These are phyloP conservation scores for Synergus japonicus DNA, from an alignment of 2,888 invertebrate species.

Conservation along the genomic window DNA sequence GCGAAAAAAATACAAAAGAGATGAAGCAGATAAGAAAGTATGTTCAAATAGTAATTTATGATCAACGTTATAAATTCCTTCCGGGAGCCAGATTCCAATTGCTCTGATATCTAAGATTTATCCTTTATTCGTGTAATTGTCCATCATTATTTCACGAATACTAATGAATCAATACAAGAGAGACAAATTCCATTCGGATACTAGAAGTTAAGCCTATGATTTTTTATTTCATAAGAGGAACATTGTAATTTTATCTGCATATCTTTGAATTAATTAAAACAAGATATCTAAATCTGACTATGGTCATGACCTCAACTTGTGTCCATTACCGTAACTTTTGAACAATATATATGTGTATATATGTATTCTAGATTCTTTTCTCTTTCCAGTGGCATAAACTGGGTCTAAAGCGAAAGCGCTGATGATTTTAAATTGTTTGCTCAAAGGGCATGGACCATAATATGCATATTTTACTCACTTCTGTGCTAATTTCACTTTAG, in stretches of 20 bases:
- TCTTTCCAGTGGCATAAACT: constrained; percentile 10
- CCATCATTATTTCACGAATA: constrained; percentile 26
- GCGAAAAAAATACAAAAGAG: not conserved
- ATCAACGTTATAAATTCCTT: not conserved
- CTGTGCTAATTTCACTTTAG: constrained; percentile 2
- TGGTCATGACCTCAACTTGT: not conserved
- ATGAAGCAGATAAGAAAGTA: constrained; percentile 2
- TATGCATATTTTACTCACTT: not conserved
- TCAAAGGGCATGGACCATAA: not conserved
- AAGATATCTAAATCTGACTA: not conserved
- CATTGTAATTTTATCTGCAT: not conserved
- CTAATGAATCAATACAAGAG: not conserved
- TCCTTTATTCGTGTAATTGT: not conserved
- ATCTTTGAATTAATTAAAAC: not conserved
- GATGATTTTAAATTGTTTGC: not conserved
- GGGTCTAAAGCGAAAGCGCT: constrained; percentile 8
- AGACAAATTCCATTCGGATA: not conserved
- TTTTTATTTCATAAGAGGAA: too few relatives aligned
- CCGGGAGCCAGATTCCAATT: constrained; percentile 12
- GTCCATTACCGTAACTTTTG: constrained; percentile 14
- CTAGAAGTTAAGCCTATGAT: not conserved
- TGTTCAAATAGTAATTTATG: constrained; percentile 29
- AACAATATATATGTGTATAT: not conserved
- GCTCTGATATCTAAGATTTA: constrained; percentile 3
- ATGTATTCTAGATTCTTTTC: constrained; percentile 21